Evolutionary conservation across 2,113 vertebrate genomes (phyloP), one percentile per base, ranked within the genome.

Genomic region (Probosciger aterrimus): DNA sequence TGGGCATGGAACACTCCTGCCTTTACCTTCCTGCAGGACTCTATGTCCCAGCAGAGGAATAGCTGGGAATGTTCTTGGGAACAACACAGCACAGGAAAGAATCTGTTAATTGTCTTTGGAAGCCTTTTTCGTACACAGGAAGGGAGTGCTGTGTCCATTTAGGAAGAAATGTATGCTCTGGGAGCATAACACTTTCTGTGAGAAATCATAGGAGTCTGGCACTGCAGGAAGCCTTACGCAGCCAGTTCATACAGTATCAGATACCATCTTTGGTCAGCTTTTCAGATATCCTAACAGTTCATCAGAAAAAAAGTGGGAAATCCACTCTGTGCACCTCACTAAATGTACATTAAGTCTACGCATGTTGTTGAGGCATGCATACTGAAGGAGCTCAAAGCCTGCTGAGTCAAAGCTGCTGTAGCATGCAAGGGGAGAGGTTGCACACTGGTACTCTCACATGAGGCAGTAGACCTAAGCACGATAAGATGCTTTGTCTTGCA

Each of bases 71-170:
- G 28, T 93, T 86, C 86, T 95, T 0, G 0, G 83, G 80, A 93
- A 87, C 52, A 52, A 35, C 44, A 71, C 52, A 92, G 52, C 70
- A 95, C 91, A 84, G 94, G 91, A 97, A 97, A 97, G 74, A 93
- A 92, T 96, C 86, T 79, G 83, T 82, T 95, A 92, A 95, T 95
- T 95, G 94, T 93, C 86, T 95, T 84, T 92, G 86, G 94, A 95
- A 96, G 74, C 11, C 43, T 71, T 97, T 93, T 91, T 91, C 9
- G 3, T 92, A 92, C 89, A 89, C 95, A 95, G 95, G 96, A 97
- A 97, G 92, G 94, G 95, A 96, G 96, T 95, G 95, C 27, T 86
- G 1, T 84, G 89, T 68, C 55, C 65, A 92, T 75, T 93, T 82
- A 84, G 87, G 89, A 82, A 92, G 89, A 93, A 93, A 95, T 82